A percentile compares a stretch with the other conserved stretches of the same genome.
These are phyloP conservation scores for Muscicapa striata DNA, from an alignment of 2,797 vertebrate species.

Conservation along the genomic window DNA sequence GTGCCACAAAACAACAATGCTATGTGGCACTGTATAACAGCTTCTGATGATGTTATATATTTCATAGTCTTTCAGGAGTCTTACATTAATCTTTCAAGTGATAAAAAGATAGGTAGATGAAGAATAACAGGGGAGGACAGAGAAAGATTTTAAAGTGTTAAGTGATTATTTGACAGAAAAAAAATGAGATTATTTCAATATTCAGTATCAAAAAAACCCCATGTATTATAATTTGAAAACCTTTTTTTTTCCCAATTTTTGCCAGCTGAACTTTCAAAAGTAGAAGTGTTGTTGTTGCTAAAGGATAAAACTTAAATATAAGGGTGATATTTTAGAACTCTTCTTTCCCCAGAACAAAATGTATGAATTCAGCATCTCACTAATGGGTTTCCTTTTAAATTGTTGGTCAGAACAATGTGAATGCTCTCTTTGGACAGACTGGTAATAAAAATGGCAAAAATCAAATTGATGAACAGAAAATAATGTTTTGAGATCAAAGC, in stretches of 20 bases:
- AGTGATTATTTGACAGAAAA: background rate
- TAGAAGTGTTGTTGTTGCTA: background rate
- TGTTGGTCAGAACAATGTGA: background rate
- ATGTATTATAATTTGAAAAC: background rate
- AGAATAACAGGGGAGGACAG: background rate
- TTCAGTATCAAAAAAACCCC: background rate
- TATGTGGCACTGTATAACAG: background rate
- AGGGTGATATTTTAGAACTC: background rate
- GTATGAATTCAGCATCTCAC: background rate
- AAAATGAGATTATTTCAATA: background rate
- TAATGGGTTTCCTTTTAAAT: background rate
- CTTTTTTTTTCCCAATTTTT: accelerated
- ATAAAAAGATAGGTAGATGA: background rate
- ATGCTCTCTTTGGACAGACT: background rate
- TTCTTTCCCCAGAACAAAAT: background rate
- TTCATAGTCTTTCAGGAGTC: background rate
- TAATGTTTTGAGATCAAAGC: background rate
- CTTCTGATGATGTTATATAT: background rate
- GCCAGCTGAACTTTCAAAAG: background rate
- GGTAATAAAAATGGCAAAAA: constrained; percentile 33
- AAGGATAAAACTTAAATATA: background rate
- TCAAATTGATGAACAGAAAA: background rate
- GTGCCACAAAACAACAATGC: background rate
- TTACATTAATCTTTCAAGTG: background rate
- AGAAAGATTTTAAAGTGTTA: background rate